A percentile compares a stretch with the other conserved stretches of the same genome.
phyloP scores from a whole-genome alignment of 2,113 vertebrate species.

The Ceuthmochares aereus region DNA sequence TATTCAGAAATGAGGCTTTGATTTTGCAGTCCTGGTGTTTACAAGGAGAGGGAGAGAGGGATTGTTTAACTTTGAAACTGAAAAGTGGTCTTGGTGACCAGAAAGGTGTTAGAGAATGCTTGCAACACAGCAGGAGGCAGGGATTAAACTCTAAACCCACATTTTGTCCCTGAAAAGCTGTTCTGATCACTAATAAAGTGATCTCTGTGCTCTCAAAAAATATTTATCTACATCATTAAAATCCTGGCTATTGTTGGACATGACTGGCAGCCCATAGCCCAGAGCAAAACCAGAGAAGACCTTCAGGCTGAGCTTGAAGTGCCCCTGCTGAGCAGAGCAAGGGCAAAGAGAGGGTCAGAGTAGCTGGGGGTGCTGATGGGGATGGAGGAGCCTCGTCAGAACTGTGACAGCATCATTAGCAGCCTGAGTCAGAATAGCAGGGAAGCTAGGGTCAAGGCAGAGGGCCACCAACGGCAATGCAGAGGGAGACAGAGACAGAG shows the following conservation, averaged over 20 bases:
- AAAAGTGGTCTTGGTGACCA: background rate
- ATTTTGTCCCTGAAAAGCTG: slow-evolving; percentile 32
- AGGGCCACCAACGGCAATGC: rapidly evolving
- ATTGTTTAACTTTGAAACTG: slow-evolving; percentile 28
- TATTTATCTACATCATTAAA: background rate
- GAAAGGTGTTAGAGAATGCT: background rate
- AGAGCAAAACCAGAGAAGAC: background rate
- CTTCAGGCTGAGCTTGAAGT: background rate
- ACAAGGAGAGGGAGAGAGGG: background rate
- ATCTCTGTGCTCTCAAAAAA: background rate
- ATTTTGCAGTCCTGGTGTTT: background rate
- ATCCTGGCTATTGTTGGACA: background rate
- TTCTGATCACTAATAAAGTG: background rate
- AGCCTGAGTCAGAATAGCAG: background rate
- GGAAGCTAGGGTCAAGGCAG: background rate
- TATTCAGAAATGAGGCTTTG: background rate
- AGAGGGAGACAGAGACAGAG: background rate
- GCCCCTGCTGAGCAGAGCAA: background rate
- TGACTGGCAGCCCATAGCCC: background rate
- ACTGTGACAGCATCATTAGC: background rate
- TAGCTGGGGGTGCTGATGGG: background rate
- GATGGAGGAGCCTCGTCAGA: background rate
- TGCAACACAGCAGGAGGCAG: background rate
- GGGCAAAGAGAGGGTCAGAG: background rate
- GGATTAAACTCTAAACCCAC: slow-evolving; percentile 39